Evolutionary conservation across 2,888 invertebrate species (phyloP).

Genomic region (Gandaritis pyraliata): DNA sequence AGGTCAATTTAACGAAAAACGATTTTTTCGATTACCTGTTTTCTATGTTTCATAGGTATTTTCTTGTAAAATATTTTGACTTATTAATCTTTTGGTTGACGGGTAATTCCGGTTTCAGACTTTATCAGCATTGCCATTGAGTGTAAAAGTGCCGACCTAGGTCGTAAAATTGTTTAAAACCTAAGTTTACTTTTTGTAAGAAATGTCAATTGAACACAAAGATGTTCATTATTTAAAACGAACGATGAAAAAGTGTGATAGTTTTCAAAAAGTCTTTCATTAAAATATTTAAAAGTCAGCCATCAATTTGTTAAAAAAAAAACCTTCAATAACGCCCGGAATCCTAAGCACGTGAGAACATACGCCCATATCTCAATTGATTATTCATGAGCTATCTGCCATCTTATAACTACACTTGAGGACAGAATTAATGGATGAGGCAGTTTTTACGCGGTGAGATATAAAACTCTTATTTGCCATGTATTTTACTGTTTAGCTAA

Average conservation of each 20-base stretch:
- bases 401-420: slow-evolving; percentile 46
- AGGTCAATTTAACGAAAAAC: slow-evolving; percentile 53
- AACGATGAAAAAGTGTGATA: no score
- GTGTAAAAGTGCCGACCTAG: no score
- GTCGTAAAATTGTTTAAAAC: no score
- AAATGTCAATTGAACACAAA: no score
- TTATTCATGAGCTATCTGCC: slow-evolving; percentile 54
- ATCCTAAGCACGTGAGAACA: slow-evolving; percentile 48
- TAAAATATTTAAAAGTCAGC: slow-evolving; percentile 39
- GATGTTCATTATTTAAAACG: no score
- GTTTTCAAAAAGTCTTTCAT: background rate
- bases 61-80: background rate
- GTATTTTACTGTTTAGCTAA: no score
- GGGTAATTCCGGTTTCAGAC: no score
- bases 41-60: slow-evolving; percentile 10
- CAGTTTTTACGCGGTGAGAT: background rate
- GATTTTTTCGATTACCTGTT: slow-evolving; percentile 32
- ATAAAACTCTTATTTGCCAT: no score
- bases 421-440: slow-evolving; percentile 29
- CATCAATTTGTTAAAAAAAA: slow-evolving; percentile 42
- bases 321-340: slow-evolving; percentile 45
- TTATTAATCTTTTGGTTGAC: no score
- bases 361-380: slow-evolving; percentile 52
- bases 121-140: no score
- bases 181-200: no score